Conservation (phyloP, 2,888 invertebrate genomes). For the Eutolmus rufibarbis region DNA sequence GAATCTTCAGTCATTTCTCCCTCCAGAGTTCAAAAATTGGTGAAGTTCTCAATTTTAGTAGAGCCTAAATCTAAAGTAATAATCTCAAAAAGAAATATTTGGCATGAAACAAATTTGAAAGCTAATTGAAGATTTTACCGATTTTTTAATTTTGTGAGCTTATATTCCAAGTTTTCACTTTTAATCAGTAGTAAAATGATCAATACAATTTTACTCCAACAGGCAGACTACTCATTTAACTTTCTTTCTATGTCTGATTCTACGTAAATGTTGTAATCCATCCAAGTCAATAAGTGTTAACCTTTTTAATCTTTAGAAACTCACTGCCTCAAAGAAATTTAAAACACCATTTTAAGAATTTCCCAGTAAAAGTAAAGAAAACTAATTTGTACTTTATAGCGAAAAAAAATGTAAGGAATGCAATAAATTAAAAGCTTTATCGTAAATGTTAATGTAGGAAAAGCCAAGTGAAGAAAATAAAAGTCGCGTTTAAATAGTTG, state of each 20-base stretch:
- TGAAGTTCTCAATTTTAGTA: too few relatives aligned
- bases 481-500: neutral
- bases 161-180: neutral
- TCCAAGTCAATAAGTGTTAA: neutral
- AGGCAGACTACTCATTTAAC: neutral
- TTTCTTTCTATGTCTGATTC: neutral
- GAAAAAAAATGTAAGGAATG: neutral
- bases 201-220: neutral
- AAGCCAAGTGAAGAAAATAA: neutral
- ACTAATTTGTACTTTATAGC: neutral
- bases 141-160: neutral
- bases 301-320: neutral
- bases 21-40: neutral
- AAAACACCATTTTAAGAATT: neutral
- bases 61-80: too few relatives aligned
- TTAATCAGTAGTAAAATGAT: neutral
- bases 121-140: too few relatives aligned
- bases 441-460: neutral
- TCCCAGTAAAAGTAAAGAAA: neutral
- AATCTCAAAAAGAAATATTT: too few relatives aligned
- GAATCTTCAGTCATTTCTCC: neutral
- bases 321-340: slow-evolving; percentile 14
- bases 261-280: neutral
- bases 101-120: too few relatives aligned
- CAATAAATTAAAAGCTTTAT: slow-evolving; percentile 20